Evolutionary conservation across 2,888 invertebrate genomes (phyloP).

Genomic region (Chrysina gloriosa): DNA sequence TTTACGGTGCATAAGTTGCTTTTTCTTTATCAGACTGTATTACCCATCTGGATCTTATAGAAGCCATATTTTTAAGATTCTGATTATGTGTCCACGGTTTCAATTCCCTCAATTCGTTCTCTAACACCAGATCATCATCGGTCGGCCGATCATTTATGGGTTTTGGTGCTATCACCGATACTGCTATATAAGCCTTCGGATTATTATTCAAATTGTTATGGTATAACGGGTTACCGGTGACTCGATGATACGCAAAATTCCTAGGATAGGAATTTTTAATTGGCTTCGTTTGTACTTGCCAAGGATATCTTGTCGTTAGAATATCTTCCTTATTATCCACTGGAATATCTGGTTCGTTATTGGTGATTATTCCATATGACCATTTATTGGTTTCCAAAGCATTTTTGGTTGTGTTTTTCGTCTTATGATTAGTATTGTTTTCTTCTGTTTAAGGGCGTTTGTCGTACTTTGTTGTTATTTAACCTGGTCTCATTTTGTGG

Average conservation of each 20-base stretch:
- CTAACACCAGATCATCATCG: constrained; percentile 56
- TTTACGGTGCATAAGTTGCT: constrained; percentile 42
- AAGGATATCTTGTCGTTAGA: constrained; percentile 48
- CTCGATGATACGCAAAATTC: constrained; percentile 64
- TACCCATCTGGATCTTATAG: constrained; percentile 58
- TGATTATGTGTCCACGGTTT: constrained; percentile 63
- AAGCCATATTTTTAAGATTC: constrained; percentile 60
- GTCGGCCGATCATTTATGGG: constrained; percentile 50
- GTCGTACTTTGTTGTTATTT: constrained; percentile 1
- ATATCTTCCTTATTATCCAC: constrained; percentile 36
- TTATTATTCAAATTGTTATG: constrained; percentile 57
- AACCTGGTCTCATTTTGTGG: constrained; percentile 11
- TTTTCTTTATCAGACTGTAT: constrained; percentile 52
- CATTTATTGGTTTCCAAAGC: constrained; percentile 46
- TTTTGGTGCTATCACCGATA: constrained; percentile 63
- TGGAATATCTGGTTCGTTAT: constrained; percentile 20
- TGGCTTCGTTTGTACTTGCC: constrained; percentile 49
- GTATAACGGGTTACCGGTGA: constrained; percentile 61
- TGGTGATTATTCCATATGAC: constrained; percentile 40
- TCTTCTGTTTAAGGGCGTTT: constrained; percentile 2
- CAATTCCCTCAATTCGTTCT: constrained; percentile 61
- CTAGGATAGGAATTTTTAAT: constrained; percentile 56
- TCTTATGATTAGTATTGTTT: constrained; percentile 11
- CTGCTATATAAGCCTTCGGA: constrained; percentile 64
- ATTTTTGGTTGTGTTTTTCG: constrained; percentile 34